Base-by-base conservation (phyloP, 1,140 invertebrate genomes). In the Brachionus paranguensis region DNA sequence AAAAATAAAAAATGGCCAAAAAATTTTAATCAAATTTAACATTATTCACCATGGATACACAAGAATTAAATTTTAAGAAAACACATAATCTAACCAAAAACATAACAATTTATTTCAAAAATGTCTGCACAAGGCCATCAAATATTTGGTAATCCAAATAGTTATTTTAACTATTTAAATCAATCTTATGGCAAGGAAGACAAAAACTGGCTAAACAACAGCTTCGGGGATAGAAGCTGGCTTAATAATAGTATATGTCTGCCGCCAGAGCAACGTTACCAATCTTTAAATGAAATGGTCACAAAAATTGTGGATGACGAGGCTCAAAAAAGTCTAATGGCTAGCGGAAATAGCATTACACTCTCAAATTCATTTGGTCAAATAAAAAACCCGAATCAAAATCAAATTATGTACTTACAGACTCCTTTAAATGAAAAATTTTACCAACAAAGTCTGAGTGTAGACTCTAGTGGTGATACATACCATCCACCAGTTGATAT, bases 311-410 rank as follows among this genome's bases (percentile, higher is more conserved):
- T 76, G 2, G 72, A 76, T 76, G 72, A 76, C 12, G 72, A 76
- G 45, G 72, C 72, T 27, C 72, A 76, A 76, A 76, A 76, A 76
- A 76, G 72, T 76, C 20, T 76, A 12, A 76, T 76, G 43, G 72
- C 72, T 1, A 76, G 72, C 50, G 72, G 72, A 3, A 76, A 76
- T 76, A 76, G 72, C 33, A n/a, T 41, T 45, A 72, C 33, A 43
- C 41, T 72, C 10, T 41, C 68, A 10, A 37, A 41, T 41, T 43
- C 33, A 20, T 72, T 72, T 41, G 43, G 33, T 43, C 68, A 72
- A 43, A 7, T 43, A 8, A 43, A 72, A 41, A 41, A 20, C 41
- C 33, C 33, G 0, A 72, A 43, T 43, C 68, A 72, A 43, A 72
- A 41, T 72, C 68, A 72, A 24, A 41, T 72, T 10, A 7, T 41